These are phyloP conservation scores for Deilephila porcellus DNA, from an alignment of 2,888 invertebrate genomes.

Conservation along the genomic window DNA sequence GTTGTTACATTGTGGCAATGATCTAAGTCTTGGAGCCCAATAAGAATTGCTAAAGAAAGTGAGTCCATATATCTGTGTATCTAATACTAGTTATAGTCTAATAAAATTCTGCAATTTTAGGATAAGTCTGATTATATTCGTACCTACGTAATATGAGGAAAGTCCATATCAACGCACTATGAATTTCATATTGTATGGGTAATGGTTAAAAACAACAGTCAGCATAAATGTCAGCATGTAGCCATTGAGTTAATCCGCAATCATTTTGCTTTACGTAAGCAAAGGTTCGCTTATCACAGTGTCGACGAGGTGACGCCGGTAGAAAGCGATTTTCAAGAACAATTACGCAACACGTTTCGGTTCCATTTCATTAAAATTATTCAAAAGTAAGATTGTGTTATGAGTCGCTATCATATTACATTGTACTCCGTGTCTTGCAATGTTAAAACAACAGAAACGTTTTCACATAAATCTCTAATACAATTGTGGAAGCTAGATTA, in stretches of 20 bases:
- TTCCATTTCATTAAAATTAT: constrained; percentile 64
- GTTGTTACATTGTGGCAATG: too few species aligned
- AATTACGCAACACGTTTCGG: constrained; percentile 66
- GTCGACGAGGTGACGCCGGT: constrained; percentile 66
- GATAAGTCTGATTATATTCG: too few species aligned
- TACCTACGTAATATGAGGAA: too few species aligned
- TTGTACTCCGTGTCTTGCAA: constrained; percentile 31
- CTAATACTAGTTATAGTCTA: too few species aligned
- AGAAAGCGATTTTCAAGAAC: constrained; percentile 77
- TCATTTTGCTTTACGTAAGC: constrained; percentile 69
- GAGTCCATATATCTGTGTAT: too few species aligned
- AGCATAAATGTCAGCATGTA: constrained; percentile 2
- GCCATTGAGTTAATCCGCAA: constrained; percentile 50
- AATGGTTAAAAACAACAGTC: background rate
- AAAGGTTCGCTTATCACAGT: constrained; percentile 68
- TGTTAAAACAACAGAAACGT: background rate
- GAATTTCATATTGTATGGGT: background rate
- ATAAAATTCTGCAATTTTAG: too few species aligned
- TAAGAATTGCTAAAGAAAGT: too few species aligned
- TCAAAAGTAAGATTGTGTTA: constrained; percentile 30
- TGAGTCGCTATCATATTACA: constrained; percentile 23
- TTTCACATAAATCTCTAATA: background rate
- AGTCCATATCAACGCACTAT: too few species aligned
- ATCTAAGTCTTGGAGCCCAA: too few species aligned
- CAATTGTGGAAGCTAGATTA: constrained; percentile 14